phyloP scores from a whole-genome alignment of 2,888 invertebrate species.

The Folsomia candida region DNA sequence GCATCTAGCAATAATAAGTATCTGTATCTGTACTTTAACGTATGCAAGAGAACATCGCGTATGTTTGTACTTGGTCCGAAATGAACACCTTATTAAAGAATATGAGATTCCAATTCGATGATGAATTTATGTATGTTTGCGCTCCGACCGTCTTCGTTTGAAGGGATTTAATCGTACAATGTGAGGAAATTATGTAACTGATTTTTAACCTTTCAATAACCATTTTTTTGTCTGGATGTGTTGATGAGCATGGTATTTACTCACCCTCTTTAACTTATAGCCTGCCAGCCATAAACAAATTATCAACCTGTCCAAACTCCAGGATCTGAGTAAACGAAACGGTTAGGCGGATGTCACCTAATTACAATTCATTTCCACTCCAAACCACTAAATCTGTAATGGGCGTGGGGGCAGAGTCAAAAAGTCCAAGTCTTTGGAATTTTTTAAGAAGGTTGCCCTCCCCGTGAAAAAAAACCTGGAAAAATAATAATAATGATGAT shows the following conservation, averaged over 20 bases:
- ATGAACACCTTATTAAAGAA: not conserved
- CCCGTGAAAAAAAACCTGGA: too few species aligned
- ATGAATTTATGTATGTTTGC: not conserved
- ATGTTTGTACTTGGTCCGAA: not conserved
- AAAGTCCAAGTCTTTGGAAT: not conserved
- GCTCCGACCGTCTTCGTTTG: too few species aligned
- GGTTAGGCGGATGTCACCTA: conserved; percentile 22
- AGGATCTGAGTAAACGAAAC: conserved; percentile 1
- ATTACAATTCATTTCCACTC: conserved; percentile 19
- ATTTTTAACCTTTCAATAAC: not conserved
- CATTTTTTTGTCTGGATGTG: too few species aligned
- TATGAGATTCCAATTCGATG: not conserved
- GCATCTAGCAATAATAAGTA: not conserved
- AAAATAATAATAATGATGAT: too few species aligned
- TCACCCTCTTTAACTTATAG: too few species aligned
- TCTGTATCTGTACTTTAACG: not conserved
- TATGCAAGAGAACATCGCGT: too few species aligned
- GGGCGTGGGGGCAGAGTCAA: conserved; percentile 8
- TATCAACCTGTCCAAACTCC: conserved; percentile 14
- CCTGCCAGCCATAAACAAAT: conserved; percentile 20
- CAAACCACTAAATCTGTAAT: conserved; percentile 13
- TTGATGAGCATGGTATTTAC: too few species aligned
- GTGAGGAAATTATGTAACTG: too few species aligned
- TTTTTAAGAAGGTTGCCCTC: not conserved
- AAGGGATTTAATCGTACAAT: too few species aligned